Percentiles rank a stretch among this genome's conserved stretches.
Conservation (phyloP, 37 sponge, comb jelly and placozoan genomes). For the Haliclona indistincta region DNA sequence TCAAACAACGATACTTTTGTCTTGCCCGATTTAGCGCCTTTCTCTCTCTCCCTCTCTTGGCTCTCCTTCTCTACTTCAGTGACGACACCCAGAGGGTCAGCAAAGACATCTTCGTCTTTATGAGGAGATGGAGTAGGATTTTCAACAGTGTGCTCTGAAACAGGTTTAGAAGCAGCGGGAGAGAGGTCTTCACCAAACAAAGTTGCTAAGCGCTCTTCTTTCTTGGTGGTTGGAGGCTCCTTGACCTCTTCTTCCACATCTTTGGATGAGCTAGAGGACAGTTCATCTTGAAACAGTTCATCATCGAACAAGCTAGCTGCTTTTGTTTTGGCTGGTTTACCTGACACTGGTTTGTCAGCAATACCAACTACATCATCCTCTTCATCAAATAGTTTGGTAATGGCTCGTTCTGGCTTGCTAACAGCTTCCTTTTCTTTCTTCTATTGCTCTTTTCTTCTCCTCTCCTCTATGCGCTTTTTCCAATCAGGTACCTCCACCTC, state of each 20-base stretch:
- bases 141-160: too few relatives aligned
- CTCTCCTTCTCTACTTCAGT: neutral
- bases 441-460: neutral
- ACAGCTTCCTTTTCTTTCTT: neutral
- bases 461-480: neutral
- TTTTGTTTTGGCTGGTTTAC: too few relatives aligned
- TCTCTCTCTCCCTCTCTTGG: neutral
- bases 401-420: neutral
- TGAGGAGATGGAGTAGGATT: too few relatives aligned
- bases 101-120: too few relatives aligned
- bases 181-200: too few relatives aligned
- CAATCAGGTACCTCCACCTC: neutral
- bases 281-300: slow-evolving; percentile 25
- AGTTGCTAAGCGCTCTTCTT: too few relatives aligned
- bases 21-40: too few relatives aligned
- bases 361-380: neutral
- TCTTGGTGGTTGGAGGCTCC: neutral
- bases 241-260: neutral
- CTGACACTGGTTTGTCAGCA: too few relatives aligned
- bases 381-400: neutral
- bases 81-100: too few relatives aligned
- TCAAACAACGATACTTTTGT: too few relatives aligned
- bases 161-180: too few relatives aligned
- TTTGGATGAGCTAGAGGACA: too few relatives aligned
- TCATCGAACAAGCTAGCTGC: slow-evolving; percentile 39